phyloP scores from a whole-genome alignment of 2,113 vertebrate genomes.

The Oenanthe melanoleuca region DNA sequence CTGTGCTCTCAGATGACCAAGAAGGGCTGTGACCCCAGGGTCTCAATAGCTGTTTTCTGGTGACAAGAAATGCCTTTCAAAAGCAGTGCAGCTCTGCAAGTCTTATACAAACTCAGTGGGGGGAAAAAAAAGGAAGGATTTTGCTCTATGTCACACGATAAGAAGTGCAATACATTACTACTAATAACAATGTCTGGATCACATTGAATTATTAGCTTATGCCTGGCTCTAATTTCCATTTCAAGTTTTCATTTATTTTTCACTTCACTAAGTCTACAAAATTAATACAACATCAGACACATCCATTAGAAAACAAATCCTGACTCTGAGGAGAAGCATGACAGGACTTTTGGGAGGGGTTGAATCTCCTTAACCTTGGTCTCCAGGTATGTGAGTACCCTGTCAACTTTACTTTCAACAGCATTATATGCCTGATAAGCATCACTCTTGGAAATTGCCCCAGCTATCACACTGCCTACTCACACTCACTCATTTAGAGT shows the following conservation, averaged over 20 bases:
- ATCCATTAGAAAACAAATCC: neutral
- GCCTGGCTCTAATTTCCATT: neutral
- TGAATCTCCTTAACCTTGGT: neutral
- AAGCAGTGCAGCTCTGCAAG: neutral
- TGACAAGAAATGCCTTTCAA: neutral
- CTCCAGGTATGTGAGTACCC: neutral
- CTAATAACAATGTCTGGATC: neutral
- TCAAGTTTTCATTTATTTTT: constrained; percentile 14
- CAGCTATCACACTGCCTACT: constrained; percentile 1
- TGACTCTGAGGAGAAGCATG: neutral
- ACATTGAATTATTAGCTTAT: neutral
- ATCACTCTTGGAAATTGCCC: neutral
- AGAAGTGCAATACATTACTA: neutral
- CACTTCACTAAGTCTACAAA: neutral
- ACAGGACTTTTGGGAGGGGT: neutral
- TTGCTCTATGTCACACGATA: neutral
- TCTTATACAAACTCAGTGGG: neutral
- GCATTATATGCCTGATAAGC: neutral
- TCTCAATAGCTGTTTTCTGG: neutral
- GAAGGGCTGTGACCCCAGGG: neutral
- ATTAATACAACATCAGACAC: neutral
- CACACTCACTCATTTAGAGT: neutral
- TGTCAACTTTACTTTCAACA: neutral
- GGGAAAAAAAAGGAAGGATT: neutral
- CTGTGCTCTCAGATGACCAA: neutral